phyloP scores from a whole-genome alignment of 2,888 invertebrate species.

The Netelia inedita region DNA sequence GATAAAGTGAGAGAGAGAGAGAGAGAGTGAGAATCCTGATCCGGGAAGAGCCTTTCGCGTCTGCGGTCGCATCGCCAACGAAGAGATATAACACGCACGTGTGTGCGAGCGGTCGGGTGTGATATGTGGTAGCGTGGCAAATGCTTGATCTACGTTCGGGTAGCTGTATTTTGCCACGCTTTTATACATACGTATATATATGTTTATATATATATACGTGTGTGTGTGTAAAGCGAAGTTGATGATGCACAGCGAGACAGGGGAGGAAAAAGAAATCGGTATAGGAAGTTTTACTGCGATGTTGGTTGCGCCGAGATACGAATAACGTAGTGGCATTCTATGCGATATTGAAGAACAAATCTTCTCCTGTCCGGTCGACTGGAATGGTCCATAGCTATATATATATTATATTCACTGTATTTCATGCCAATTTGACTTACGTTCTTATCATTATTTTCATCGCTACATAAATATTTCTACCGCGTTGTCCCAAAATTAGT shows the following conservation, averaged over 20 bases:
- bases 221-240: slow-evolving; percentile 38
- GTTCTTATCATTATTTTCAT: not conserved
- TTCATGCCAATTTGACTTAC: not conserved
- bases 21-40: slow-evolving; percentile 1
- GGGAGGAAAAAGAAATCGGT: slow-evolving; percentile 54
- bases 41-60: too few relatives aligned
- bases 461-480: too few relatives aligned
- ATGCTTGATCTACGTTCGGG: slow-evolving; percentile 78
- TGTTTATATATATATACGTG: not conserved
- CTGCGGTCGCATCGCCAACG: not conserved
- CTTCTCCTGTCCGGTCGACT: slow-evolving; percentile 15
- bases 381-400: not conserved
- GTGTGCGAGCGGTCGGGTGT: slow-evolving; percentile 18
- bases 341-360: slow-evolving; percentile 53
- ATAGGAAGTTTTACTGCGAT: slow-evolving; percentile 51
- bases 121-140: slow-evolving; percentile 73
- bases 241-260: slow-evolving; percentile 52
- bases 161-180: slow-evolving; percentile 59
- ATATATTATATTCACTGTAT: not conserved
- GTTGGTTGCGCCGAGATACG: slow-evolving; percentile 55
- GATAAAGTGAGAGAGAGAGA: not conserved
- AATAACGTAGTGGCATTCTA: slow-evolving; percentile 19
- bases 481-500: too few relatives aligned
- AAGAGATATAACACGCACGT: slow-evolving; percentile 21
- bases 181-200: slow-evolving; percentile 11